Conservation (phyloP, 1,140 invertebrate genomes). For the Caerostris extrusa region DNA sequence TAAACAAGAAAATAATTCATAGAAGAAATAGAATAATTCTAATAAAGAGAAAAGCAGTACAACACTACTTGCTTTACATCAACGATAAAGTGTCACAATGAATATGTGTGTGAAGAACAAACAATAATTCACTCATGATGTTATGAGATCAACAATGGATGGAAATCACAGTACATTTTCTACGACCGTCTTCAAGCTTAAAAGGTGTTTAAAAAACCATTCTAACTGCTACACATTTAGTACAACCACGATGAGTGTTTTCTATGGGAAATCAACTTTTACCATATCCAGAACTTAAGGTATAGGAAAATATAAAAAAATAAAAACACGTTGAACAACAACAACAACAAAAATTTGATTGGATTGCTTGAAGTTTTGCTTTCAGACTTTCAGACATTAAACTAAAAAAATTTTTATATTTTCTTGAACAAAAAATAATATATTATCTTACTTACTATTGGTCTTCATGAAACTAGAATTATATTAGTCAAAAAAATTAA, state of each 20-base stretch:
- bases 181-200: background rate
- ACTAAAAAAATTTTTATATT: no score
- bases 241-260: background rate
- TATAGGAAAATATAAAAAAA: no score
- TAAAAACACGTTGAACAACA: no score
- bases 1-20: background rate
- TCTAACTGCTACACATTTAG: constrained; percentile 6
- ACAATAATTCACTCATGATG: constrained; percentile 18
- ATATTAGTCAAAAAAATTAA: no score
- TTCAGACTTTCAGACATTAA: no score
- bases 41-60: background rate
- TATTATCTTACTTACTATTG: no score
- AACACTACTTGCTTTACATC: constrained; percentile 37
- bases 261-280: background rate
- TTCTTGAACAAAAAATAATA: no score
- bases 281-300: background rate
- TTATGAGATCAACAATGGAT: constrained; percentile 46
- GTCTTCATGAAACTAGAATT: no score
- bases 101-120: background rate
- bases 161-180: constrained; percentile 40
- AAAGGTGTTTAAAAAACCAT: background rate
- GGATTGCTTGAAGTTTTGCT: no score
- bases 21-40: background rate
- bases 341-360: no score
- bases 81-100: background rate